These are phyloP conservation scores for Spatulosminthurus flaviceps DNA, from an alignment of 2,888 invertebrate species.

Conservation along the genomic window DNA sequence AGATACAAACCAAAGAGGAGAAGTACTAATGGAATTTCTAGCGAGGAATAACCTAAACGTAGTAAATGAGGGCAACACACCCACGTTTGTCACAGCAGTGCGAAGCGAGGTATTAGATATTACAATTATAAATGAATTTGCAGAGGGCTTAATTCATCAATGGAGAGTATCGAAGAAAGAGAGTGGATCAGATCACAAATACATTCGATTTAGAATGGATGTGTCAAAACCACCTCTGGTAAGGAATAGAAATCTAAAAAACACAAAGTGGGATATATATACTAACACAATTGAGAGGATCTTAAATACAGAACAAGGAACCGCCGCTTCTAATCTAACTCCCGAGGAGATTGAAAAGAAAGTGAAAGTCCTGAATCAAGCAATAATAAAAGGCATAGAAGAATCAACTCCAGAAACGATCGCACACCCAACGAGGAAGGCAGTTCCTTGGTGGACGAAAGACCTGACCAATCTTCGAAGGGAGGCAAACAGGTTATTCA, in stretches of 20 bases:
- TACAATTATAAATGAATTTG: constrained; percentile 22
- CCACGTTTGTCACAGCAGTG: constrained; percentile 12
- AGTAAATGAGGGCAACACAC: not conserved
- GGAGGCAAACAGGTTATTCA: too few species aligned
- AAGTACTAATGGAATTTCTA: constrained; percentile 10
- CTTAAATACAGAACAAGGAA: not conserved
- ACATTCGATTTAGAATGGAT: constrained; percentile 25
- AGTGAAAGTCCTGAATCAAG: not conserved
- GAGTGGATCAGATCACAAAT: constrained; percentile 49
- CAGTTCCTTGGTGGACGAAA: constrained; percentile 44
- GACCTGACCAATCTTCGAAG: not conserved
- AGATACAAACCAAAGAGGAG: constrained; percentile 29
- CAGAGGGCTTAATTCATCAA: not conserved
- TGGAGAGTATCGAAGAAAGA: constrained; percentile 48
- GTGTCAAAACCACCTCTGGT: not conserved
- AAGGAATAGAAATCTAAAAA: constrained; percentile 31
- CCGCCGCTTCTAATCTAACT: not conserved
- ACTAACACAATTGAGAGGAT: not conserved
- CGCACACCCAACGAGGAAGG: not conserved
- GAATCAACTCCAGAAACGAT: too few species aligned
- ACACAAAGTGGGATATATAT: constrained; percentile 44
- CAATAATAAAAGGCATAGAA: not conserved
- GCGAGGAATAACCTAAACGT: not conserved
- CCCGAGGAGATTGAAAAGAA: not conserved
- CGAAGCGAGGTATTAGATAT: constrained; percentile 41